Evolutionary conservation across 1,140 invertebrate genomes (phyloP).

Genomic region (Drosophila repleta): DNA sequence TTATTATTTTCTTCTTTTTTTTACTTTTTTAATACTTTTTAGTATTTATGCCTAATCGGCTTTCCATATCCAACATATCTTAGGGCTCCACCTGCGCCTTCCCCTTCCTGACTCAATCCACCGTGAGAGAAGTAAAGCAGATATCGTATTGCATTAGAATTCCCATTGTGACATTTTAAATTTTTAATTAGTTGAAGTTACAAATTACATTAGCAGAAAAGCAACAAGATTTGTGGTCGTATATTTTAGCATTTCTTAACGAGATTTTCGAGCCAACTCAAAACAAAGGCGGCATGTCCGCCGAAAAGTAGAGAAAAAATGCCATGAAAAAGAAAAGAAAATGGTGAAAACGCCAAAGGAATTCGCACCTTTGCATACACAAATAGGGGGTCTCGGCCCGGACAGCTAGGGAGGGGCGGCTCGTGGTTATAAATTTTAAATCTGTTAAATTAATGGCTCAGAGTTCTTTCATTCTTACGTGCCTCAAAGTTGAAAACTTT

Average conservation of each 20-base stretch:
- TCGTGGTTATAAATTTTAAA: slow-evolving; percentile 83
- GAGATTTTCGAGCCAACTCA: slow-evolving; percentile 52
- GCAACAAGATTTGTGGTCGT: slow-evolving; percentile 70
- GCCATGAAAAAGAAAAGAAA: neutral
- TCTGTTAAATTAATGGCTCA: slow-evolving; percentile 76
- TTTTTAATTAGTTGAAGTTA: slow-evolving; percentile 79
- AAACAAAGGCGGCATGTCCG: slow-evolving; percentile 52
- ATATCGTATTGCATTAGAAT: neutral
- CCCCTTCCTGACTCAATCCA: neutral
- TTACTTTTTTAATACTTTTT: too few species aligned
- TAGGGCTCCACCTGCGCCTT: neutral
- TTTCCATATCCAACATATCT: too few species aligned
- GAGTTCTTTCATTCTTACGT: slow-evolving; percentile 71
- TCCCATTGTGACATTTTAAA: slow-evolving; percentile 47
- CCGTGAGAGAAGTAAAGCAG: neutral
- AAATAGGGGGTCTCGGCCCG: slow-evolving; percentile 48
- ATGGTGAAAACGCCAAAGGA: slow-evolving; percentile 40
- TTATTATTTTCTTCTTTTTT: neutral
- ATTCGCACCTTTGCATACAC: slow-evolving; percentile 79
- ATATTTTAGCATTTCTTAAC: slow-evolving; percentile 81
- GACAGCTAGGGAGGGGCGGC: slow-evolving; percentile 1
- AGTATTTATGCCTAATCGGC: too few species aligned
- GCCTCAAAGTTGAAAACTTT: slow-evolving; percentile 54
- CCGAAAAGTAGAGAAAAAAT: slow-evolving; percentile 9
- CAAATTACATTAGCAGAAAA: slow-evolving; percentile 69